phyloP scores from a whole-genome alignment of 2,113 vertebrate genomes.

The Amblyornis subalaris region DNA sequence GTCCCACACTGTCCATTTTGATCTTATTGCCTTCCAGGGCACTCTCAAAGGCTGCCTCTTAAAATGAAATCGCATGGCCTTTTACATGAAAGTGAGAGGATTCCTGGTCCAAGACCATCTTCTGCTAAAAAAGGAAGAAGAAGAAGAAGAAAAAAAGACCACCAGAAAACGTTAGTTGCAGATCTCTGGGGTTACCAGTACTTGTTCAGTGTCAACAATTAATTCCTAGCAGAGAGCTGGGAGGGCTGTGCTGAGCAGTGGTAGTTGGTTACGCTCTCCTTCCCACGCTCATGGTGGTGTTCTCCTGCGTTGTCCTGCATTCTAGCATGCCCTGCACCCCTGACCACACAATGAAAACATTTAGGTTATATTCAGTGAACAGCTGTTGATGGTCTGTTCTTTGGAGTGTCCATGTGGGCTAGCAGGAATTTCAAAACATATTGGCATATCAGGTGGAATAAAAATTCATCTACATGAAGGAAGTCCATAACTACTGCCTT shows the following conservation, averaged over 20 bases:
- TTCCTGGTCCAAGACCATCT: background rate
- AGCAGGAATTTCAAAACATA: background rate
- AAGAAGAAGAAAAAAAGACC: background rate
- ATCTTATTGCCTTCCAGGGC: background rate
- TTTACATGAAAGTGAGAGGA: background rate
- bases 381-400: background rate
- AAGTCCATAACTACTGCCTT: background rate
- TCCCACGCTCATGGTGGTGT: fast-evolving
- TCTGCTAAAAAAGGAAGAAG: background rate
- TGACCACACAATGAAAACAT: background rate
- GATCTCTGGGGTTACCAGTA: background rate
- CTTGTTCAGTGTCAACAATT: background rate
- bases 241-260: background rate
- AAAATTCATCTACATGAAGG: background rate
- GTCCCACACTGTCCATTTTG: background rate
- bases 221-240: background rate
- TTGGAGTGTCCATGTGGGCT: background rate
- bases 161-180: background rate
- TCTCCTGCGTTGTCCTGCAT: background rate
- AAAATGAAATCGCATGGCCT: background rate
- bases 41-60: background rate
- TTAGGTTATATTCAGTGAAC: background rate
- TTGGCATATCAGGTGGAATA: background rate
- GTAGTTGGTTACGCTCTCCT: background rate
- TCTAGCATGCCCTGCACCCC: background rate